Percentiles rank a stretch among this genome's conserved stretches.
These are phyloP conservation scores for Masticophis lateralis DNA, from an alignment of 2,797 vertebrate genomes.

Conservation along the genomic window DNA sequence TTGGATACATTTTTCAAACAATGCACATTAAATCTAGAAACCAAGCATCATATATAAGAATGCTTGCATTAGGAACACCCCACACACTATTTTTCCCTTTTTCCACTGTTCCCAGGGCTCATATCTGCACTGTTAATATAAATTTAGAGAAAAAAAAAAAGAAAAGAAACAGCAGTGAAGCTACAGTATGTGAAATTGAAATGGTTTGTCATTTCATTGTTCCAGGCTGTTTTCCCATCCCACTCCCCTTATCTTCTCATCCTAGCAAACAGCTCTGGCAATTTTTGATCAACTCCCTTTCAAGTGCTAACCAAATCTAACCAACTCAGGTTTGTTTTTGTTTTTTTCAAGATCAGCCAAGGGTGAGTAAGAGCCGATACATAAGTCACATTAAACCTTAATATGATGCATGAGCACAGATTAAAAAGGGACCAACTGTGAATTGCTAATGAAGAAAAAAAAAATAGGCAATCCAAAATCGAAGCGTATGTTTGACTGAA, in stretches of 20 bases:
- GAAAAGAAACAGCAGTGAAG: background rate
- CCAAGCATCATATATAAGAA: background rate
- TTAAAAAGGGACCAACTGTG: background rate
- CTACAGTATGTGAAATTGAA: background rate
- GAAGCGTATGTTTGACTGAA: background rate
- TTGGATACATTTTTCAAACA: background rate
- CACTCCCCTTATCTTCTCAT: background rate
- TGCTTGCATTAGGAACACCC: background rate
- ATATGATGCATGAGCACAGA: background rate
- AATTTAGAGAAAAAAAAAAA: background rate
- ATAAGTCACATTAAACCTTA: background rate
- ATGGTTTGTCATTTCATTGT: background rate
- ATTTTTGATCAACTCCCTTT: background rate
- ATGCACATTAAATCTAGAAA: background rate
- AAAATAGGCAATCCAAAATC: background rate
- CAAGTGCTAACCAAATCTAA: background rate
- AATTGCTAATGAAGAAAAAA: slow-evolving; percentile 9
- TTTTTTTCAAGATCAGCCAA: background rate
- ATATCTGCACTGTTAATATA: background rate
- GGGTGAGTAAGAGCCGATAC: background rate
- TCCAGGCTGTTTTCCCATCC: background rate
- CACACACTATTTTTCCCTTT: background rate
- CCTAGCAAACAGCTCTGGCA: background rate
- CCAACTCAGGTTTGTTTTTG: background rate
- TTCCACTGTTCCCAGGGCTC: background rate